phyloP scores from a whole-genome alignment of 2,888 invertebrate genomes.

The Cryptus armator region DNA sequence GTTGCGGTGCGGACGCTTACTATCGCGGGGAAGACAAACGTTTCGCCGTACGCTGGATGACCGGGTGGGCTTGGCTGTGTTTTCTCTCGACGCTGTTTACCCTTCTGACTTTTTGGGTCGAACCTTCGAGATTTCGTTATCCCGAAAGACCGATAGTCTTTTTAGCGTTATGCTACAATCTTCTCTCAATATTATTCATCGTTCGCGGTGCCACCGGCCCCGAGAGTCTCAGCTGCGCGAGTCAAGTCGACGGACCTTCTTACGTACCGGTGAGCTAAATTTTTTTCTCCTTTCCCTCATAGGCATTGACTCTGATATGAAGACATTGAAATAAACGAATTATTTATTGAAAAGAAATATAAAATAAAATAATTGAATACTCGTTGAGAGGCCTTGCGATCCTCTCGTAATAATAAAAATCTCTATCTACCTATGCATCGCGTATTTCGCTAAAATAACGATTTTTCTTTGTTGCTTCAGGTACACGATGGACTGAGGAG shows the following conservation, averaged over 20 bases:
- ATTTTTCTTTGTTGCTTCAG: constrained; percentile 49
- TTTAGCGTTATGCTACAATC: constrained; percentile 94
- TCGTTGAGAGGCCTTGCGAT: neutral
- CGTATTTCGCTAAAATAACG: neutral
- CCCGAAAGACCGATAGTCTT: constrained; percentile 97
- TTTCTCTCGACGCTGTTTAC: constrained; percentile 94
- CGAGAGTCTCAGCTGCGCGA: constrained; percentile 83
- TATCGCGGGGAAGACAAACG: constrained; percentile 90
- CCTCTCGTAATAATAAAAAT: neutral
- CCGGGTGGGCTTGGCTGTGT: constrained; percentile 92
- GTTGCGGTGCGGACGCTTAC: constrained; percentile 90
- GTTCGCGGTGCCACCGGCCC: constrained; percentile 89
- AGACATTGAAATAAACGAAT: no score
- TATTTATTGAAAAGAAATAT: neutral
- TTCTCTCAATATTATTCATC: constrained; percentile 91
- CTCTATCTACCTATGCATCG: neutral
- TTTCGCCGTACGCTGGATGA: constrained; percentile 91
- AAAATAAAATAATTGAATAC: constrained; percentile 12
- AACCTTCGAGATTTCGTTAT: constrained; percentile 95
- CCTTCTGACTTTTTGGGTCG: constrained; percentile 94
- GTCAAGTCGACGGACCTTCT: constrained; percentile 83
- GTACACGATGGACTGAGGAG: constrained; percentile 85
- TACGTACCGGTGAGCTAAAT: constrained; percentile 81
- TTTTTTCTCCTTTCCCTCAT: no score
- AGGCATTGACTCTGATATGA: no score